A percentile compares a stretch with the other conserved stretches of the same genome.
Conservation (phyloP, 2,113 vertebrate genomes). For the Zosterops pallidus region DNA sequence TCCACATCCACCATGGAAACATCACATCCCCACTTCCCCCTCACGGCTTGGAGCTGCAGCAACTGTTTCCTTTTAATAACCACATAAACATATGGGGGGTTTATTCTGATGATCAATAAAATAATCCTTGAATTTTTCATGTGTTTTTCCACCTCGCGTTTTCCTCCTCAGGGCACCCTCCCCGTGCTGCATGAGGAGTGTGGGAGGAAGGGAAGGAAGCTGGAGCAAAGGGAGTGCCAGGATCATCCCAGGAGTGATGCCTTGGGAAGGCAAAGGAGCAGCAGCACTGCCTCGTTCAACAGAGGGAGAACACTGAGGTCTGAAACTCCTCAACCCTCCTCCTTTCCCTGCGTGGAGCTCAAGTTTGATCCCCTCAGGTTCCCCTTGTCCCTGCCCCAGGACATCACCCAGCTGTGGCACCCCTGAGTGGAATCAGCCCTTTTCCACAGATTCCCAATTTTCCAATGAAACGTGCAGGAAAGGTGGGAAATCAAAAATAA, state of each 20-base stretch:
- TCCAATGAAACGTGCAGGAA: neutral
- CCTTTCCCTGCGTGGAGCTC: neutral
- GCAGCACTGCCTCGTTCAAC: neutral
- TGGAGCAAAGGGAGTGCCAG: neutral
- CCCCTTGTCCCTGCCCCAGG: neutral
- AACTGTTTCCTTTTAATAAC: neutral
- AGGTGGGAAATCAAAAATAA: neutral
- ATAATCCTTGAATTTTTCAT: conserved; percentile 43
- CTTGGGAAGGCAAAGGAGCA: neutral
- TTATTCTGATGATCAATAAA: neutral
- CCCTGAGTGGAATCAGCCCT: neutral
- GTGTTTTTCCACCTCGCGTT: neutral
- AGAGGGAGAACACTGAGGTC: accelerated
- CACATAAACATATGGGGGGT: neutral
- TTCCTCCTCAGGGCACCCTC: neutral
- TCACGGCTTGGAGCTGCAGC: neutral
- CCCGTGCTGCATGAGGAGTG: neutral
- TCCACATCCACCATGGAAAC: neutral
- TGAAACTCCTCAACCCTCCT: neutral
- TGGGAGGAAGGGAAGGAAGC: neutral
- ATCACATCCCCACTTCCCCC: neutral
- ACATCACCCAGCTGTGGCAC: neutral
- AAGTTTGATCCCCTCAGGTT: neutral
- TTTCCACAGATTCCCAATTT: accelerated
- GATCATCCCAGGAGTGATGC: neutral